Evolutionary conservation across 2,888 invertebrate genomes (phyloP).

Genomic region (Heteropelma amictum): DNA sequence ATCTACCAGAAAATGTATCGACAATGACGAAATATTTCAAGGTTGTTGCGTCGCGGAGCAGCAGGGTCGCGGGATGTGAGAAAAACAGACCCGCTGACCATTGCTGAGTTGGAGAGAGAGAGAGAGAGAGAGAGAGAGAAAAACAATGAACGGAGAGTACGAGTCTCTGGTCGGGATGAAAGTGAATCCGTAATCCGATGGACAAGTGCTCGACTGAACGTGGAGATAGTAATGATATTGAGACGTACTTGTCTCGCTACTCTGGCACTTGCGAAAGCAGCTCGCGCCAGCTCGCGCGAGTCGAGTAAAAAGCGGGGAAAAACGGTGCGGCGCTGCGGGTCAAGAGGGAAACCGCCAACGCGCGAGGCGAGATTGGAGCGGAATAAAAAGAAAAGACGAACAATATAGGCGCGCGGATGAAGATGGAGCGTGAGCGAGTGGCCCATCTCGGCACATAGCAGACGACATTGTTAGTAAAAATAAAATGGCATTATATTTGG

Average conservation of each 20-base stretch:
- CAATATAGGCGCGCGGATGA: constrained; percentile 11
- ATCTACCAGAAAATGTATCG: too few relatives aligned
- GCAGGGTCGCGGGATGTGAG: not conserved
- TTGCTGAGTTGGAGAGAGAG: constrained; percentile 9
- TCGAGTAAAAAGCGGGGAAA: not conserved
- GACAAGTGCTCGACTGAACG: constrained; percentile 47
- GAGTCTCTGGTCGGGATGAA: constrained; percentile 42
- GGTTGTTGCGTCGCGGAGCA: not conserved
- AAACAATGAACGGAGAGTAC: constrained; percentile 7
- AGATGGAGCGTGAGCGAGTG: constrained; percentile 21
- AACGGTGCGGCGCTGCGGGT: too few relatives aligned
- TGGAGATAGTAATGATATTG: constrained; percentile 39
- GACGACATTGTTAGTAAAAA: constrained; percentile 74
- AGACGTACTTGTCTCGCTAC: constrained; percentile 18
- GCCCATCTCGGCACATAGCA: constrained; percentile 60
- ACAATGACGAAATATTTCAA: constrained; percentile 26
- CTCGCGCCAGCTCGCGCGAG: constrained; percentile 14
- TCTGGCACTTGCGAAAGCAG: constrained; percentile 31
- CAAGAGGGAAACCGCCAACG: too few relatives aligned
- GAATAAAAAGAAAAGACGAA: constrained; percentile 26
- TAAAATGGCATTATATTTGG: constrained; percentile 73
- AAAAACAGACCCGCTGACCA: not conserved
- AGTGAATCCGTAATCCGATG: constrained; percentile 42
- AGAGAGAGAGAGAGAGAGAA: constrained; percentile 5
- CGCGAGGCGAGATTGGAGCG: too few relatives aligned